Percentiles rank a stretch among this genome's conserved stretches.
phyloP scores from a whole-genome alignment of 2,797 vertebrate species.

The Bucorvus abyssinicus region DNA sequence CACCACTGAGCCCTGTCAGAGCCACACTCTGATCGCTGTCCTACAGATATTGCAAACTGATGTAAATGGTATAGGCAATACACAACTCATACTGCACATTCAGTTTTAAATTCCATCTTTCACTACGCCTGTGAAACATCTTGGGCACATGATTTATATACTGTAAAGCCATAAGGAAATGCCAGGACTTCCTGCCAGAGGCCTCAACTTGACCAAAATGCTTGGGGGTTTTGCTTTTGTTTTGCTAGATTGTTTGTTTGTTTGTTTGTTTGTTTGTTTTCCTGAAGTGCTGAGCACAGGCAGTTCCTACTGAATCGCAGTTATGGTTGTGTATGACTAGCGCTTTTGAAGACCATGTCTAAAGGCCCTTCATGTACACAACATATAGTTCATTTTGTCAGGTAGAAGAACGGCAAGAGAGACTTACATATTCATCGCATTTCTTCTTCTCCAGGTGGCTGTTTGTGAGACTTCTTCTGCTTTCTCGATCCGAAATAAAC shows the following conservation, averaged over 20 bases:
- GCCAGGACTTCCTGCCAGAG: not conserved
- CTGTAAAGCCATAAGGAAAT: not conserved
- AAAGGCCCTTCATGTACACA: not conserved
- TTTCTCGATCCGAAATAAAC: slow-evolving; percentile 81
- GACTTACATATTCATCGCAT: slow-evolving; percentile 80
- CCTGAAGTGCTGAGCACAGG: not conserved
- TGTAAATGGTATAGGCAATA: not conserved
- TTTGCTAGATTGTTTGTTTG: not conserved
- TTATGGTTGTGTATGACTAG: not conserved
- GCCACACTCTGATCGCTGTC: accelerated
- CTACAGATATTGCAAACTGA: not conserved
- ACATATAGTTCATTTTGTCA: not conserved
- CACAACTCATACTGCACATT: not conserved
- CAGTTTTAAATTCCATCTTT: not conserved
- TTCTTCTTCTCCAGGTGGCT: slow-evolving; percentile 81
- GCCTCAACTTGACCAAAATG: not conserved
- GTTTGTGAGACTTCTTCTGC: slow-evolving; percentile 80
- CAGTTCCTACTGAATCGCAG: not conserved
- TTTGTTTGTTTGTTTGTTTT: not conserved
- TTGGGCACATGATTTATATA: accelerated
- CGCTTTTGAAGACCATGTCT: not conserved
- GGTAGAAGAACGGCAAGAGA: not conserved
- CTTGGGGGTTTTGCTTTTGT: not conserved
- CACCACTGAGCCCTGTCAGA: accelerated
- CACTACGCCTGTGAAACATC: not conserved